A percentile compares a stretch with the other conserved stretches of the same genome.
Conservation (phyloP, 2,113 vertebrate species). For the Gracilinanus agilis region DNA sequence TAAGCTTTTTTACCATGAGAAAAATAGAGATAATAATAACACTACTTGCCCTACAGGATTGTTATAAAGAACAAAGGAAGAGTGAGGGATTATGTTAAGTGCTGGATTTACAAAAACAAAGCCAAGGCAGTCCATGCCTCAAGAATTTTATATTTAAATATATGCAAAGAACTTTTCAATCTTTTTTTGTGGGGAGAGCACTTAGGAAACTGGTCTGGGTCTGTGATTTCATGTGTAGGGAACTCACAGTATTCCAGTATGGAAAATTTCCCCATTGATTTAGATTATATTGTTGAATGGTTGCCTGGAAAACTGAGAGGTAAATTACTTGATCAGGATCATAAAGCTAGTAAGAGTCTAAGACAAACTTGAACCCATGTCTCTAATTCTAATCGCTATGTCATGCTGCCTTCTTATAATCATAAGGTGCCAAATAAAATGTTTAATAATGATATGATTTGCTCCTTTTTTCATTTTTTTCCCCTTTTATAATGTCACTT, state of each 20-base stretch:
- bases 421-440: not conserved
- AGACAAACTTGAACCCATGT: not conserved
- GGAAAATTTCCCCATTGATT: not conserved
- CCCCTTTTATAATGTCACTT: not conserved
- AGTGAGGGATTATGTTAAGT: not conserved
- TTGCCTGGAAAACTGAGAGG: not conserved
- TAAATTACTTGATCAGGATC: not conserved
- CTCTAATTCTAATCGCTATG: not conserved
- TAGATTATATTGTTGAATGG: not conserved
- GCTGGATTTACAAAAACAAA: not conserved
- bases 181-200: not conserved
- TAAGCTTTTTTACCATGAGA: not conserved
- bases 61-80: not conserved
- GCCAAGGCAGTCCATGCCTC: not conserved
- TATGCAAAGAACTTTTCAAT: not conserved
- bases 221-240: not conserved
- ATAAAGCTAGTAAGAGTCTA: not conserved
- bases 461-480: not conserved
- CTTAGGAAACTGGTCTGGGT: not conserved
- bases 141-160: not conserved
- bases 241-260: not conserved
- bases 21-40: not conserved
- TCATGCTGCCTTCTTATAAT: not conserved
- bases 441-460: not conserved
- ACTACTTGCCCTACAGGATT: not conserved